A percentile compares a stretch with the other conserved stretches of the same genome.
These are phyloP conservation scores for Ennomos quercinarius DNA, from an alignment of 2,888 invertebrate genomes.

Conservation along the genomic window DNA sequence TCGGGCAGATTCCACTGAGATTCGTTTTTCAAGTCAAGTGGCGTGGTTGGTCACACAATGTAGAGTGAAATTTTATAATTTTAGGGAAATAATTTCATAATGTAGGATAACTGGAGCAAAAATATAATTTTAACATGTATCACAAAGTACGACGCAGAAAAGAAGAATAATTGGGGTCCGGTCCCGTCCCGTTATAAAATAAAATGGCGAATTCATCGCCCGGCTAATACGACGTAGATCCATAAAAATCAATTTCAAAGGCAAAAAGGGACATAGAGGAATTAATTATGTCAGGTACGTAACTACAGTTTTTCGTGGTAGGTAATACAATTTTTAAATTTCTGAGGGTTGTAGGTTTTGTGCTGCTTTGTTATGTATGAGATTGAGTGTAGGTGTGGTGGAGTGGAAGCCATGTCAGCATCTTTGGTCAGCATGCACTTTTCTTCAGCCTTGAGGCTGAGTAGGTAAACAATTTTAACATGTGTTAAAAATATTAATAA, in stretches of 20 bases:
- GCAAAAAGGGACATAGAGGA: constrained; percentile 50
- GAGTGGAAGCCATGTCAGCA: constrained; percentile 15
- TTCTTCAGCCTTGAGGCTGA: neutral
- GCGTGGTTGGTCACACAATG: constrained; percentile 52
- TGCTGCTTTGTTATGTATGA: constrained; percentile 40
- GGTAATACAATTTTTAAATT: constrained; percentile 33
- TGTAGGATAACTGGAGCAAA: constrained; percentile 50
- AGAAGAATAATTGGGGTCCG: constrained; percentile 43
- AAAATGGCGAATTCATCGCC: constrained; percentile 76
- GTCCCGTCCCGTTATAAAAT: constrained; percentile 46
- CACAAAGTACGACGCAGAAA: constrained; percentile 45
- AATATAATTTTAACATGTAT: constrained; percentile 52
- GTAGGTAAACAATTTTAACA: constrained; percentile 19
- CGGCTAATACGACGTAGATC: constrained; percentile 62
- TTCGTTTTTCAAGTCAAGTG: constrained; percentile 60
- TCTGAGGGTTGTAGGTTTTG: constrained; percentile 28
- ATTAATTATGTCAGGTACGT: constrained; percentile 63
- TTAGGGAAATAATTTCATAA: constrained; percentile 45
- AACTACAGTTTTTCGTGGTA: too few relatives aligned
- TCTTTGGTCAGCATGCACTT: constrained; percentile 30
- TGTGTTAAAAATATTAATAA: neutral
- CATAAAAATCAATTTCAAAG: constrained; percentile 47
- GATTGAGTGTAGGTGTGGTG: too few relatives aligned
- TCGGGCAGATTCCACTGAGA: constrained; percentile 44
- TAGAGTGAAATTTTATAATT: constrained; percentile 26